These are phyloP conservation scores for Cladorhizidae sp. DNA, from an alignment of 37 sponge, comb jelly and placozoan genomes.

Conservation along the genomic window DNA sequence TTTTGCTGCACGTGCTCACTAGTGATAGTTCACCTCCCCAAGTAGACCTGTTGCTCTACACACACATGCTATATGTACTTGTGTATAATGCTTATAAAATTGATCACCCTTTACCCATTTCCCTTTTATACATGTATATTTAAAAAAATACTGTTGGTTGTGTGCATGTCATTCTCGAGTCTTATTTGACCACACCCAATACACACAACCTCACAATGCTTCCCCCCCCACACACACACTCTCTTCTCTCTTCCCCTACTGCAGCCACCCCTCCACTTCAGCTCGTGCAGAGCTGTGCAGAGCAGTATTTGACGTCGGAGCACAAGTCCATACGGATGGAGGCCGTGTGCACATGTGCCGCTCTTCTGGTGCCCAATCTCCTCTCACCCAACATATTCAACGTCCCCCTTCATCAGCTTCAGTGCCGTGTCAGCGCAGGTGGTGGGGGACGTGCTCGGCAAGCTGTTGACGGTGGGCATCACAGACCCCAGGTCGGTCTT, in stretches of 20 bases:
- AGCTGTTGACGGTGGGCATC: conserved; percentile 84
- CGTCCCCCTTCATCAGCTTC: conserved; percentile 26
- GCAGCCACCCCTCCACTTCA: conserved; percentile 72
- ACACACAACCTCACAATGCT: no score
- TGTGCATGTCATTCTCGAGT: not conserved
- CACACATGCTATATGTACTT: no score
- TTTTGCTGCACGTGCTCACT: no score
- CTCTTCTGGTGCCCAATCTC: conserved; percentile 77
- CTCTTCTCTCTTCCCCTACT: conserved; percentile 4
- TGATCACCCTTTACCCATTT: no score
- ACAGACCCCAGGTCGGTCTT: conserved; percentile 92
- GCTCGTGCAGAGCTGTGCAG: conserved; percentile 83
- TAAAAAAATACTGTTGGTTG: not conserved
- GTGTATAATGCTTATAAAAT: no score
- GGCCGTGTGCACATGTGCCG: conserved; percentile 84
- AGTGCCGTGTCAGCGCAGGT: conserved; percentile 58
- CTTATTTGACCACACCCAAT: not conserved
- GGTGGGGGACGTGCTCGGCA: conserved; percentile 83
- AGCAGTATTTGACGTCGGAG: conserved; percentile 68
- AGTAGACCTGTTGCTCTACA: no score
- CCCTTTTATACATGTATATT: not conserved
- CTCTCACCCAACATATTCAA: conserved; percentile 53
- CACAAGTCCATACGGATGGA: conserved; percentile 71
- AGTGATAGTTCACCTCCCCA: no score
- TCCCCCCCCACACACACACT: not conserved